These are phyloP conservation scores for Micromussa lordhowensis DNA, from an alignment of 92 coral and sea anemone genomes.

Conservation along the genomic window DNA sequence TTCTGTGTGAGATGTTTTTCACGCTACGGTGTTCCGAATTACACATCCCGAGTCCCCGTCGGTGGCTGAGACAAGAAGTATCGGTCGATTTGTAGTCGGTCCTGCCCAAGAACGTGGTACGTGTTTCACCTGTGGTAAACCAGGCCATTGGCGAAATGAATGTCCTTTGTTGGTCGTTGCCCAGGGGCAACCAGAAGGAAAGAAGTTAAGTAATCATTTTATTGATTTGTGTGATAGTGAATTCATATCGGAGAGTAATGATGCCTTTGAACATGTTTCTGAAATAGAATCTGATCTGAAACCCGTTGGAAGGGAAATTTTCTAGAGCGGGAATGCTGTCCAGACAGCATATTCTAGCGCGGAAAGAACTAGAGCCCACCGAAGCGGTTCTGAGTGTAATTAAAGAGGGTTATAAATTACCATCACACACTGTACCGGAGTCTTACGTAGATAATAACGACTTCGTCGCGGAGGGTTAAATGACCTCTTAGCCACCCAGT, in stretches of 20 bases:
- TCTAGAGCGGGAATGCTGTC: not conserved
- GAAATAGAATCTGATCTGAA: not conserved
- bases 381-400: no score
- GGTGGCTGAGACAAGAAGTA: no score
- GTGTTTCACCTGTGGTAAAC: slow-evolving; percentile 59
- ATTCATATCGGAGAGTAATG: not conserved
- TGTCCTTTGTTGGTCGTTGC: slow-evolving; percentile 41
- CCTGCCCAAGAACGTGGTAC: slow-evolving; percentile 16
- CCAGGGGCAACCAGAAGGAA: not conserved
- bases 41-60: no score
- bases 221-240: not conserved
- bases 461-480: slow-evolving; percentile 29
- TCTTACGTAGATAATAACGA: slow-evolving; percentile 33
- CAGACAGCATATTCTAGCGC: slow-evolving; percentile 17
- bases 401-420: slow-evolving; percentile 59
- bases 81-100: no score
- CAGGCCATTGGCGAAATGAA: no score
- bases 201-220: no score
- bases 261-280: not conserved
- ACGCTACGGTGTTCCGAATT: no score
- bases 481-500: slow-evolving; percentile 18
- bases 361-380: slow-evolving; percentile 53
- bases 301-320: not conserved
- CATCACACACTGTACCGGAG: slow-evolving; percentile 33
- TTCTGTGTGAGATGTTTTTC: no score